These are phyloP conservation scores for Cherax quadricarinatus DNA, from an alignment of 1,140 invertebrate genomes.

Conservation along the genomic window DNA sequence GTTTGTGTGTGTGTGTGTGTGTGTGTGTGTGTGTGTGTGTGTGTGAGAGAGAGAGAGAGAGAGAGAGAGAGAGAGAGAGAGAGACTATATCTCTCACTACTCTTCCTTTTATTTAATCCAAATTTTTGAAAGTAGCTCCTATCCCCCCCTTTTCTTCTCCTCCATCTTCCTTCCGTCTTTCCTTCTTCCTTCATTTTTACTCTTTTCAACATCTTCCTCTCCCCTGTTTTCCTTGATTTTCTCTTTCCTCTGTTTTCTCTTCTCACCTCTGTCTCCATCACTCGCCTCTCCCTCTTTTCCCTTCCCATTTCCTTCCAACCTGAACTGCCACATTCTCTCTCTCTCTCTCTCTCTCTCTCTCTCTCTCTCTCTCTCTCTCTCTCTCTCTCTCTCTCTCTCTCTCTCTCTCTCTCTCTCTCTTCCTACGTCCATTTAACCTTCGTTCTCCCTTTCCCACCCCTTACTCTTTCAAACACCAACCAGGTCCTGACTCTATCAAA, in stretches of 20 bases:
- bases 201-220: background rate
- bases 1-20: background rate
- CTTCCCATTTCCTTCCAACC: no score
- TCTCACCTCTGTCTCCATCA: background rate
- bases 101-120: background rate
- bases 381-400: background rate
- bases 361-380: background rate
- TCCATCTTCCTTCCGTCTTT: background rate
- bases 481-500: no score
- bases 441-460: no score
- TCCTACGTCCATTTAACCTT: no score
- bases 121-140: background rate
- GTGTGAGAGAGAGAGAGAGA: conserved; percentile 3
- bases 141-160: background rate
- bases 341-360: background rate
- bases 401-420: no score
- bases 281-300: no score
- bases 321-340: background rate
- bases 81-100: background rate
- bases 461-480: no score
- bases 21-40: background rate
- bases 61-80: background rate
- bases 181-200: background rate
- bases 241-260: background rate
- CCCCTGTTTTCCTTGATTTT: background rate